Base-by-base conservation (phyloP, 2,888 invertebrate species). In the Rhimphoctona megacephalus region DNA sequence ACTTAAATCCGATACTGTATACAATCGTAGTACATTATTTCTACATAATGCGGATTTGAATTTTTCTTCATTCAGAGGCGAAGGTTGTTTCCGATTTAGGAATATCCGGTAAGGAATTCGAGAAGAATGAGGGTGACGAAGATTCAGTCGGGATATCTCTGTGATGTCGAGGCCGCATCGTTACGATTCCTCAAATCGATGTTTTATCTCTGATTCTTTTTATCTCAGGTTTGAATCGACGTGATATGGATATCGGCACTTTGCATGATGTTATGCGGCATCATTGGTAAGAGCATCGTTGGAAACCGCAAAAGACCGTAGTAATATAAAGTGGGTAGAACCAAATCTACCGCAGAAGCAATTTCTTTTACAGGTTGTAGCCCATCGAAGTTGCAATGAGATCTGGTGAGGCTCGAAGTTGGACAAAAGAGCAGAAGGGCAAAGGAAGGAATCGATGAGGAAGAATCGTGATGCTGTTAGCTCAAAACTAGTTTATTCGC, bases 401-500 rank as follows among this genome's bases (percentile, higher is more conserved):
- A 54, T 46, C 49, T 30, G 52, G 46, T 52, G 36, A 43, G 74
- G 74, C 54, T 57, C 9, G 49, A 33, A n/a, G 69, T 25, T 49
- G 39, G 17, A 70, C 17, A 43, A 4, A 25, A 61, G 14, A 19
- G 19, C 43, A 54, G 43, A 17, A 54, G 33, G 30, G 46, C 39
- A 30, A 19, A 22, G 61, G 49, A 49, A 70, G 52, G 83, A 74
- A 84, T 81, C 73, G 83, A 76, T 76, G 85, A 72, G 76, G 69
- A 85, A 76, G 80, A 85, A 82, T 82, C 74, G 78, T 76, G 78
- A 82, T 69, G 79, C 79, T 83, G 80, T 86, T 86, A 73, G 74
- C 49, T 81, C 39, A 81, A 72, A 86, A 86, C 80, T 86, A 86
- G 86, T 83, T 86, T 86, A 81, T 83, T 64, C 70, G 66, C 49